Evolutionary conservation across 2,888 invertebrate genomes (phyloP), one percentile per base, ranked within the genome.

Genomic region (Hydriomena furcata): DNA sequence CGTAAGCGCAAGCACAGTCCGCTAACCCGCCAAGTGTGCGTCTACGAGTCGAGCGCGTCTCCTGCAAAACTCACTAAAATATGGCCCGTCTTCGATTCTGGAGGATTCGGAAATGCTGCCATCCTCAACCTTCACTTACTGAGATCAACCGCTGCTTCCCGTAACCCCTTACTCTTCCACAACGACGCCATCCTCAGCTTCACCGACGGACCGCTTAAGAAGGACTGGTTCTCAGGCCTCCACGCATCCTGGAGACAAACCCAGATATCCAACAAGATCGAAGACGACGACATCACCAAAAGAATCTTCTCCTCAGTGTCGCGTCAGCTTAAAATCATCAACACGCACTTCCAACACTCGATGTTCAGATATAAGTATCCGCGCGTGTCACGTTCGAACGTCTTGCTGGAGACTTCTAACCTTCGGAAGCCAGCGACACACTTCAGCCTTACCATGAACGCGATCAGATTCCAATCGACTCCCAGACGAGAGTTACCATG

Each of bases 81-180:
- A 71, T 91, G 91, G 90, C 89, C 90, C 0, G 91, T 91, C 0
- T 91, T 91, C 53, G 91, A 91, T 52, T 91, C 91, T 0, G 91
- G 91, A 78, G 91, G 91, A 58, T 91, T 79, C 10, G 80, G 81
- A 1, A 66, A 79, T 25, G 64, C 79, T 0, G 51, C 79, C 7
- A 59, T 82, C 27, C 56, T 84, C 2, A 82, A 79, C 1, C 66
- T 86, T 0, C 74, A 82, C 10, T 55, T 82, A 1, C 35, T 72
- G 13, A 79, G 79, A 31, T 84, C 77, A 40, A 48, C 76, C 0
- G 65, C 75, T 13, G 54, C 66, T 0, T 30, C 57, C 7, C 69
- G 61, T 13, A 89, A 90, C 52, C 81, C 84, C 0, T 54, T 90
- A 1, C 78, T 90, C 7, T 84, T 71, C 60, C 44, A 58, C 8